Evolutionary conservation across 2,888 invertebrate species (phyloP).

Genomic region (Choristoneura rosaceana): DNA sequence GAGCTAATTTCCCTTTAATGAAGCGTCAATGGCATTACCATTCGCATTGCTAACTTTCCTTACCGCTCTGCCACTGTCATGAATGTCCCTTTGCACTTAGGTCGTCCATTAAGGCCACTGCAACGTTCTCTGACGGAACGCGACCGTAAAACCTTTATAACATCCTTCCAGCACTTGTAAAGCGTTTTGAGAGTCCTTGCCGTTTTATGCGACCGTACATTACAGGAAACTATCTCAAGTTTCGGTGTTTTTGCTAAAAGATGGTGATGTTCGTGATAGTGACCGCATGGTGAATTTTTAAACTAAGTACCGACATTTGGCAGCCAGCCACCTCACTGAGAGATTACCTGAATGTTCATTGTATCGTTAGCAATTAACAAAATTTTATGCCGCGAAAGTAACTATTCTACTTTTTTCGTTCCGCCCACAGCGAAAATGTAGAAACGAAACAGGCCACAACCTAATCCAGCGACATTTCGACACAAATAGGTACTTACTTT

Average conservation of each 20-base stretch:
- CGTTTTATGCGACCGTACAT: slow-evolving; percentile 76
- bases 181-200: slow-evolving; percentile 78
- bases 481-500: background rate
- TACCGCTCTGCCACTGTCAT: slow-evolving; percentile 66
- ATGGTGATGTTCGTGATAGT: background rate
- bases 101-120: slow-evolving; percentile 82
- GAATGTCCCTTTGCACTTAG: slow-evolving; percentile 84
- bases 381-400: too few relatives aligned
- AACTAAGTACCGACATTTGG: background rate
- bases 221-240: slow-evolving; percentile 61
- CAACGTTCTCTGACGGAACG: slow-evolving; percentile 81
- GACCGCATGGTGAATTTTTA: background rate
- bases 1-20: slow-evolving; percentile 55
- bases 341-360: background rate
- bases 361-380: background rate
- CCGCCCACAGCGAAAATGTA: background rate
- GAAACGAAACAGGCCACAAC: background rate
- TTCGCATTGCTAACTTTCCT: slow-evolving; percentile 60
- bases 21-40: slow-evolving; percentile 60
- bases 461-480: background rate
- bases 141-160: slow-evolving; percentile 84
- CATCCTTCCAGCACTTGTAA: slow-evolving; percentile 85
- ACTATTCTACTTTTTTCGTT: background rate
- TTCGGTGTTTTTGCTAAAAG: slow-evolving; percentile 11
- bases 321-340: background rate